Percentiles rank a stretch among this genome's conserved stretches.
Conservation (phyloP, 2,797 vertebrate genomes). For the Lophotriccus pileatus region DNA sequence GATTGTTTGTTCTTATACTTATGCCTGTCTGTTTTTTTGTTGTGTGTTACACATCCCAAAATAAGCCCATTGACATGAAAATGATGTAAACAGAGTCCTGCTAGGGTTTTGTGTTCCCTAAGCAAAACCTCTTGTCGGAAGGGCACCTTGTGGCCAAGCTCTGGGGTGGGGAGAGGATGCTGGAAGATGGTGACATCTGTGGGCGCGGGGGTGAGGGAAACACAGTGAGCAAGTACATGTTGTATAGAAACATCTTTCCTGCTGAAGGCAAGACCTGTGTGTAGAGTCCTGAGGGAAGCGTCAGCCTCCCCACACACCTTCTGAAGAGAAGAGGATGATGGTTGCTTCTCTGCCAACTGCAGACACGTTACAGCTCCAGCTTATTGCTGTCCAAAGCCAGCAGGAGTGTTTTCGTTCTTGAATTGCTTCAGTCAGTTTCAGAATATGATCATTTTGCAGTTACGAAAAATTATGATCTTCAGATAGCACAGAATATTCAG, state of each 20-base stretch:
- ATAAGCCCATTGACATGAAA: background rate
- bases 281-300: background rate
- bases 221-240: accelerated
- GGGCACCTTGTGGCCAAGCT: background rate
- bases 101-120: background rate
- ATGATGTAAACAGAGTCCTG: background rate
- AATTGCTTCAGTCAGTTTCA: background rate
- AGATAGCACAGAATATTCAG: background rate
- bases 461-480: background rate
- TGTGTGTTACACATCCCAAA: background rate
- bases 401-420: background rate
- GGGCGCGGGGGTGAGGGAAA: background rate
- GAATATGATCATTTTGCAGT: background rate
- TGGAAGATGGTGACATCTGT: background rate
- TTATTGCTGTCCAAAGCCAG: background rate
- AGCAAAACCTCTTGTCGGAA: accelerated
- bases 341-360: background rate
- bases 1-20: background rate
- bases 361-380: background rate
- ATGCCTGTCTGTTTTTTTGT: background rate
- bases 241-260: accelerated
- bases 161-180: background rate
- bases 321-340: background rate
- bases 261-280: background rate
- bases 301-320: accelerated